phyloP scores from a whole-genome alignment of 1,140 invertebrate genomes.

The Andrena cerasifolii region DNA sequence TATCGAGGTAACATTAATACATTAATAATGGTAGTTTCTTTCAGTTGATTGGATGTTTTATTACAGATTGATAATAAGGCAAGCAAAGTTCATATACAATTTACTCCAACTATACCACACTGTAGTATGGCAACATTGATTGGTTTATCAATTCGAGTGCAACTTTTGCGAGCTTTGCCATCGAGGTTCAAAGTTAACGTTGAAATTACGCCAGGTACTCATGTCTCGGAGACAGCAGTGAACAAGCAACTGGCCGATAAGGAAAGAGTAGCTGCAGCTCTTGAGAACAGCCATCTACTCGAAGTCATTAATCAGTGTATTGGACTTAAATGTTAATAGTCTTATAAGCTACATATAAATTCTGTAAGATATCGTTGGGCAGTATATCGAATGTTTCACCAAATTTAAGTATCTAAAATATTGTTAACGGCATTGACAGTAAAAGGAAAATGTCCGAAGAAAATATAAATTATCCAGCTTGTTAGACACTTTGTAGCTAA shows the following conservation, averaged over 20 bases:
- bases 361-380: too few relatives aligned
- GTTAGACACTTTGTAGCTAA: too few relatives aligned
- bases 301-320: constrained; percentile 98
- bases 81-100: constrained; percentile 89
- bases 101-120: constrained; percentile 99
- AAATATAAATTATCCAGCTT: background rate
- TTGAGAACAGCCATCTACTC: constrained; percentile 95
- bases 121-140: constrained; percentile 99
- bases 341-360: background rate
- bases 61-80: constrained; percentile 86
- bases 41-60: constrained; percentile 28
- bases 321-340: constrained; percentile 30
- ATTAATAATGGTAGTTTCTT: constrained; percentile 5
- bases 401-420: too few relatives aligned
- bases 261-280: constrained; percentile 97
- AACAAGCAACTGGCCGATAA: constrained; percentile 99
- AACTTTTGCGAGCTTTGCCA: constrained; percentile 94
- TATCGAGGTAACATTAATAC: constrained; percentile 84
- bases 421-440: too few relatives aligned
- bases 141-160: constrained; percentile 93
- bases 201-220: constrained; percentile 95
- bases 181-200: constrained; percentile 94
- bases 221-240: constrained; percentile 94
- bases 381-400: too few relatives aligned
- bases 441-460: too few relatives aligned